Evolutionary conservation across 2,888 invertebrate genomes (phyloP).

Genomic region (Nasonovia ribisnigri): DNA sequence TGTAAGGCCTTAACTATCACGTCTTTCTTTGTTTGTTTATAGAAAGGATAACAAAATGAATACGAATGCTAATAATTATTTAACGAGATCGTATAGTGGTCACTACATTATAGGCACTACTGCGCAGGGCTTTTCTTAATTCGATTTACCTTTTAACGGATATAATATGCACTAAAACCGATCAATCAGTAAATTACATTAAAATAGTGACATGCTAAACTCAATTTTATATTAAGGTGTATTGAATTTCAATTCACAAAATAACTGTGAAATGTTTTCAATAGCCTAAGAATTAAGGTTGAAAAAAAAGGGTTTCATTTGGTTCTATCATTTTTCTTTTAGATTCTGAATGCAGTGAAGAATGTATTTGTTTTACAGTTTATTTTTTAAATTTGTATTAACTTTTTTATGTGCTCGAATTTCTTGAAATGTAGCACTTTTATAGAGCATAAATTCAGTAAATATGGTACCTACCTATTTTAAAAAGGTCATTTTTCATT

Average conservation of each 20-base stretch:
- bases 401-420: not conserved
- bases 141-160: not conserved
- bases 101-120: not conserved
- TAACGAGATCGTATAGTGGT: not conserved
- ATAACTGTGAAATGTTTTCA: not conserved
- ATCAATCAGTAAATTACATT: not conserved
- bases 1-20: not conserved
- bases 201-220: not conserved
- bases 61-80: conserved; percentile 10
- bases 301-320: not conserved
- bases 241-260: not conserved
- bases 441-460: not conserved
- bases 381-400: not conserved
- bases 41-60: not conserved
- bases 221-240: not conserved
- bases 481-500: not conserved
- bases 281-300: not conserved
- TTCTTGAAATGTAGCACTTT: not conserved
- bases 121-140: not conserved
- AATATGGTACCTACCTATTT: not conserved
- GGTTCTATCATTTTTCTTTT: not conserved
- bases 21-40: not conserved
- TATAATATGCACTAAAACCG: not conserved
- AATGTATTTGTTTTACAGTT: not conserved
- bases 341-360: not conserved